Conservation (phyloP, 2,888 invertebrate genomes). For the Sycophila texana region DNA sequence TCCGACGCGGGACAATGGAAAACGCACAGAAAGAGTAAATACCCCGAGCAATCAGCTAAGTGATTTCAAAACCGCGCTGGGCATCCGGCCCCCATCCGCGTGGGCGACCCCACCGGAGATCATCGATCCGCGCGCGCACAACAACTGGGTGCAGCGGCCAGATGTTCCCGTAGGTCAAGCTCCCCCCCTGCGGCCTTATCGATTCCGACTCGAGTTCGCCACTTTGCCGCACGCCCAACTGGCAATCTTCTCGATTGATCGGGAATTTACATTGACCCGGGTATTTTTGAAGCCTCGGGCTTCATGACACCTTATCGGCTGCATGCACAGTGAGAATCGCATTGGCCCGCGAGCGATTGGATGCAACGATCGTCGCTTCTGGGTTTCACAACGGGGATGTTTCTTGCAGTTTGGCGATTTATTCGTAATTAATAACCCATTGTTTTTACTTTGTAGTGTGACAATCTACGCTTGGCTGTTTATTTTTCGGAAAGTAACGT, state of each 20-base stretch:
- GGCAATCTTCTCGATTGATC: conserved; percentile 36
- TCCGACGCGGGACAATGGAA: no score
- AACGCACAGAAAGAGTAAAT: neutral
- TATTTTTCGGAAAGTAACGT: no score
- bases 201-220: neutral
- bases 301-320: neutral
- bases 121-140: conserved; percentile 30
- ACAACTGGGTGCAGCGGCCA: conserved; percentile 28
- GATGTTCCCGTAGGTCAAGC: conserved; percentile 43
- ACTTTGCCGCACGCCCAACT: neutral
- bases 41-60: conserved; percentile 2
- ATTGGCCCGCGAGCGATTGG: no score
- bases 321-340: conserved; percentile 2
- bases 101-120: conserved; percentile 37
- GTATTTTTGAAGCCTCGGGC: no score
- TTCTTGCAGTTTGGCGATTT: no score
- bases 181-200: conserved; percentile 18
- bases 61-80: conserved; percentile 23
- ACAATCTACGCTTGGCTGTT: no score
- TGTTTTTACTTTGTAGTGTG: no score
- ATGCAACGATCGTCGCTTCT: no score
- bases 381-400: no score
- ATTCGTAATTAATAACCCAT: no score
- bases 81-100: conserved; percentile 7
- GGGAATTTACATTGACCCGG: neutral